phyloP scores from a whole-genome alignment of 2,797 vertebrate genomes.

The Poeciliopsis gracilis region DNA sequence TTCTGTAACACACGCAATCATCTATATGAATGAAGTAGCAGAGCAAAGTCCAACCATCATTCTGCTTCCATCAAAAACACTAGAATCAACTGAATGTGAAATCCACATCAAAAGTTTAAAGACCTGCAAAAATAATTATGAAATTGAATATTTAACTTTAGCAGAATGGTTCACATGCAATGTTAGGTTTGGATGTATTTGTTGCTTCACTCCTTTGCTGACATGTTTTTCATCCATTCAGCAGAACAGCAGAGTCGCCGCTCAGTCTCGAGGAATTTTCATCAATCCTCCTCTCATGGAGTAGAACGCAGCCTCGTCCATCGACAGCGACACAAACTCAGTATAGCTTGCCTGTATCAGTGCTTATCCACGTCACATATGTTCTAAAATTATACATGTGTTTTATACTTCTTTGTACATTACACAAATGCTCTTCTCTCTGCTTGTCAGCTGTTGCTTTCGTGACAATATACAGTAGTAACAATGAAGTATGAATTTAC shows the following conservation, averaged over 20 bases:
- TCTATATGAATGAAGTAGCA: neutral
- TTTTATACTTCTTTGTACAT: conserved; percentile 36
- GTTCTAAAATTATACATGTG: conserved; percentile 2
- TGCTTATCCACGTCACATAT: conserved; percentile 31
- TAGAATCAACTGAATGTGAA: neutral
- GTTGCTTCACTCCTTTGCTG: neutral
- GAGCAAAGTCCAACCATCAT: neutral
- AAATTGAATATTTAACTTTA: neutral
- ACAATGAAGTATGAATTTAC: conserved; percentile 72
- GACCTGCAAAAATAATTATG: neutral
- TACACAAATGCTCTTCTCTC: conserved; percentile 21
- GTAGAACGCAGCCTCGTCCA: neutral
- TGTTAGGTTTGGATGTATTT: neutral
- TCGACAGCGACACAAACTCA: conserved; percentile 12
- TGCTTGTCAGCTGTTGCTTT: conserved; percentile 34
- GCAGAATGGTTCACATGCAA: neutral
- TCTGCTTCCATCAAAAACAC: neutral
- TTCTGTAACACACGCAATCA: neutral
- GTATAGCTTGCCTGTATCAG: conserved; percentile 39
- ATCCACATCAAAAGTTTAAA: neutral
- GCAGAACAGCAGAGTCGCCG: conserved; percentile 41
- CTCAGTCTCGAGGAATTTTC: conserved; percentile 33
- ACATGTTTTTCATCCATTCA: neutral
- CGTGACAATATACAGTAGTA: conserved; percentile 45
- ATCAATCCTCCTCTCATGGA: conserved; percentile 28